Base-by-base conservation (phyloP, 1,140 invertebrate genomes). In the Papilio helenus region DNA sequence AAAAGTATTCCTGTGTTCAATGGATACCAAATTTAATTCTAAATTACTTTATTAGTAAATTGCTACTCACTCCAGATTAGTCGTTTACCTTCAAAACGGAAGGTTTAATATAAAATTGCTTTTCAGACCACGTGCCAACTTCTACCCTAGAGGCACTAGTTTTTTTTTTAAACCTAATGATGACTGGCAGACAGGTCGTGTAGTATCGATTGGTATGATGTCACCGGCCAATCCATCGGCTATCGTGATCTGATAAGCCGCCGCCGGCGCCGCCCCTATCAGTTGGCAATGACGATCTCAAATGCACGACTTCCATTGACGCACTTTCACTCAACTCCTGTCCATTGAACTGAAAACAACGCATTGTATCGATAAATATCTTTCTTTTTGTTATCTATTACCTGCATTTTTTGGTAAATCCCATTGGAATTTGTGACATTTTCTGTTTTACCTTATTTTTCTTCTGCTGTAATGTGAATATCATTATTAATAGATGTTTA, bases 241-340 rank as follows among this genome's bases (percentile, higher is more conserved):
- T 88, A 90, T 88, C 87, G 77, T 79, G 80, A 89, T 86, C 87
- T 82, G 87, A 89, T 89, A 88, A 86, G 49, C 42, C 84, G 83
- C 72, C 83, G 88, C 71, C 82, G 88, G 86, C 86, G 87, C 87
- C 86, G 44, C 68, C 49, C 49, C 12, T 76, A 58, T 76, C 74
- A 23, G 23, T 68, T 16, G 14, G 61, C 61, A 29, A 29, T 26
- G 49, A 3, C 20, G 12, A 74, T 74, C 72, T 76, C 39, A 18
- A 51, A 58, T 51, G 10, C 26, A 68, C 61, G 26, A 34, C 14
- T 29, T 29, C 61, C 23, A 68, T 34, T 68, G 61, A 68, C 61
- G 61, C 3, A 68, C 26, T 68, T 68, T 29, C 61, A 34, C 26
- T 29, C 26, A 68, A 29, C 23, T 68, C 12, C 12, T 68, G 61